A percentile compares a stretch with the other conserved stretches of the same genome.
Evolutionary conservation across 2,888 invertebrate genomes (phyloP).

Genomic region (Barypeithes pellucidus): DNA sequence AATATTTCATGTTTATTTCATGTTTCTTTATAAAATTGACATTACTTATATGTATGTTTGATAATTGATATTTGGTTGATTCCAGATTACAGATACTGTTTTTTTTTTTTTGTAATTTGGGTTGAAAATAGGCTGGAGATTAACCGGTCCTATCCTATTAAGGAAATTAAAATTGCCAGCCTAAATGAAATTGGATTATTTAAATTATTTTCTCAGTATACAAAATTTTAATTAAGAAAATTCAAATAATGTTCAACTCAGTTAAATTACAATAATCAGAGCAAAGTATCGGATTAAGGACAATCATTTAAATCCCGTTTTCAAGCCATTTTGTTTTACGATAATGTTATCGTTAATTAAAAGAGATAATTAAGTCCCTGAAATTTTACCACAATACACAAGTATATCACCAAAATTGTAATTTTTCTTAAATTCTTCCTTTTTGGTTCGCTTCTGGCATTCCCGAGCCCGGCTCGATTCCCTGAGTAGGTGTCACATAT

Average conservation of each 20-base stretch:
- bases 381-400: background rate
- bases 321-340: background rate
- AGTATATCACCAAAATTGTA: no score
- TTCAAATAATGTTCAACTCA: slow-evolving; percentile 1
- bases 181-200: background rate
- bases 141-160: background rate
- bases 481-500: no score
- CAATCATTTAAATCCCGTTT: slow-evolving; percentile 8
- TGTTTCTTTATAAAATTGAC: no score
- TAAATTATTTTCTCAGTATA: background rate
- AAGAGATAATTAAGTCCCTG: background rate
- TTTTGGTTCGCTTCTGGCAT: no score
- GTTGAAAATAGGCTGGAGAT: no score
- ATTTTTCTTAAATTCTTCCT: no score
- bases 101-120: no score
- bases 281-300: background rate
- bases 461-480: no score
- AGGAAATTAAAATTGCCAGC: background rate
- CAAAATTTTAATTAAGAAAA: slow-evolving; percentile 15
- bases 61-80: no score
- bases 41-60: no score
- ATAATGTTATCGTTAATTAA: background rate
- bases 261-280: slow-evolving; percentile 15
- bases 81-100: no score
- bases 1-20: no score